Evolutionary conservation across 2,797 vertebrate species (phyloP).

Genomic region (Linurgus olivaceus): DNA sequence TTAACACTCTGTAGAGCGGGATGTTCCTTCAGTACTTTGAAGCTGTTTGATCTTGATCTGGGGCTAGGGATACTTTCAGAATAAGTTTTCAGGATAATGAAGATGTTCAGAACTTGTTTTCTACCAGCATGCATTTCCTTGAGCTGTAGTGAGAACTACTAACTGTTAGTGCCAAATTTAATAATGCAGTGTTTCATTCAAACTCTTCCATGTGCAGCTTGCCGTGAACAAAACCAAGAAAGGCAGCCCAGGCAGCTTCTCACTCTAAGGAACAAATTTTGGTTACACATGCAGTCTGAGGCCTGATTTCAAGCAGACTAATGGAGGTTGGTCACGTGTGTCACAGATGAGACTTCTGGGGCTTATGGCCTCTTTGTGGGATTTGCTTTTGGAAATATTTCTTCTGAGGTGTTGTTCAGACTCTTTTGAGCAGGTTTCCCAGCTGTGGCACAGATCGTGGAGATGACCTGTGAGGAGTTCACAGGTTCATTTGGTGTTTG

Average conservation of each 20-base stretch:
- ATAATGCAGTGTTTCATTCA: fast-evolving
- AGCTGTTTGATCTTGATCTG: neutral
- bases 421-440: neutral
- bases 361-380: neutral
- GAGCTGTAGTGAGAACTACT: neutral
- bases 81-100: neutral
- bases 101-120: neutral
- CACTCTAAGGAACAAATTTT: neutral
- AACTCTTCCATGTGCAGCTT: neutral
- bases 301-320: neutral
- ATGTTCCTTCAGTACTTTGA: neutral
- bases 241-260: neutral
- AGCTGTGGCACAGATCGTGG: neutral
- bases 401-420: neutral
- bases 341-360: neutral
- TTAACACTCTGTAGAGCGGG: neutral
- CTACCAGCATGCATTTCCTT: fast-evolving
- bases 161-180: neutral
- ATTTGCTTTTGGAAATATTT: neutral
- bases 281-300: neutral
- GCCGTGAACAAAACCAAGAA: neutral
- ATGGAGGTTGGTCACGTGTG: neutral
- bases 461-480: neutral
- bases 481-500: neutral
- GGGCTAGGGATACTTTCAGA: neutral